Conservation (phyloP, 1,140 invertebrate genomes). For the Tetramorium simillimum region DNA sequence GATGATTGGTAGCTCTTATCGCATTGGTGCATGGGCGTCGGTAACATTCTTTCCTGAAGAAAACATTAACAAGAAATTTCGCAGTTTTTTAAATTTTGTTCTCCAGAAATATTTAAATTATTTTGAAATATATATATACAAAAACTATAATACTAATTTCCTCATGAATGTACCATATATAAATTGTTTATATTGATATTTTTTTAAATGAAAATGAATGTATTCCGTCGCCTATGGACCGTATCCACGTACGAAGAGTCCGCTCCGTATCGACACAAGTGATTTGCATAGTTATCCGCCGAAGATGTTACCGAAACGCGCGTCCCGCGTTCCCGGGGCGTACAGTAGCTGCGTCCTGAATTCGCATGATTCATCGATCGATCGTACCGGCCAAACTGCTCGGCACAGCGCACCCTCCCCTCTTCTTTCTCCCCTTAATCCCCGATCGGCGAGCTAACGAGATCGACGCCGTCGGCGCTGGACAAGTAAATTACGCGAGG, state of each 20-base stretch:
- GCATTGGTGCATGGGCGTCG: conserved; percentile 57
- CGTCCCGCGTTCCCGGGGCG: conserved; percentile 26
- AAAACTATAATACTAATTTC: background rate
- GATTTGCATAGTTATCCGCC: conserved; percentile 79
- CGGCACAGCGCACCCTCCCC: conserved; percentile 28
- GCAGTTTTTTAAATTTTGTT: background rate
- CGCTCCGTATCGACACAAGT: conserved; percentile 44
- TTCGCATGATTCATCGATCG: conserved; percentile 71
- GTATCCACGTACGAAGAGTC: background rate
- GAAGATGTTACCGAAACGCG: conserved; percentile 31
- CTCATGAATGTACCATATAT: background rate
- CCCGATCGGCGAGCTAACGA: conserved; percentile 71
- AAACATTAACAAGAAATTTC: background rate
- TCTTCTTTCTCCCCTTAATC: conserved; percentile 64
- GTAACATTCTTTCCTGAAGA: background rate
- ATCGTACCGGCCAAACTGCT: conserved; percentile 54
- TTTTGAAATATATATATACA: background rate
- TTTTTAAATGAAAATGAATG: background rate
- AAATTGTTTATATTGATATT: background rate
- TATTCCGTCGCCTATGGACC: background rate
- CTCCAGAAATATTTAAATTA: background rate
- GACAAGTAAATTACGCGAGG: conserved; percentile 83
- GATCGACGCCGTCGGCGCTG: conserved; percentile 78
- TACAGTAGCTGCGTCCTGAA: conserved; percentile 46
- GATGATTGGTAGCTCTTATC: conserved; percentile 74